Evolutionary conservation across 2,888 invertebrate genomes (phyloP).

Genomic region (Nephrotoma appendiculata): DNA sequence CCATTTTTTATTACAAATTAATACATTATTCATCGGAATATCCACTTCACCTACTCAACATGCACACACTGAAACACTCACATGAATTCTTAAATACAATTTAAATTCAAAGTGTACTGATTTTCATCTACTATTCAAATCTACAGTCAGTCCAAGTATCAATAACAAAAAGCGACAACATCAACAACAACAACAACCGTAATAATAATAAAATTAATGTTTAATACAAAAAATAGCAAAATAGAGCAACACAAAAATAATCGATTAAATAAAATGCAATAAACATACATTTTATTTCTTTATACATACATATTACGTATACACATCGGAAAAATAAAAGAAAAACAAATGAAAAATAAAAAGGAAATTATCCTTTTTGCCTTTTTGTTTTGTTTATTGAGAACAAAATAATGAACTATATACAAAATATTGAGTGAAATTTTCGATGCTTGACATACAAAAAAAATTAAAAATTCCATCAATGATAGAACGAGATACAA

Average conservation of each 20-base stretch:
- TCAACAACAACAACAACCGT: not conserved
- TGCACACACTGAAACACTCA: not conserved
- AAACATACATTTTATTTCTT: constrained; percentile 2
- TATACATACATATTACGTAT: not conserved
- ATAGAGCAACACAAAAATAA: not conserved
- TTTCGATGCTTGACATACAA: not conserved
- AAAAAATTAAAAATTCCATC: not conserved
- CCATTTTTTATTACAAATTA: not conserved
- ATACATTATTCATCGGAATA: not conserved
- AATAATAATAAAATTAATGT: not conserved
- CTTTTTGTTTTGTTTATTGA: not conserved
- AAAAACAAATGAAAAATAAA: not conserved
- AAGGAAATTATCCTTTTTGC: not conserved
- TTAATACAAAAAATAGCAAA: not conserved
- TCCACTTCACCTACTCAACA: not conserved
- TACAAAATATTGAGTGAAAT: not conserved
- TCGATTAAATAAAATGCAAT: constrained; percentile 3
- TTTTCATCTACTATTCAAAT: not conserved
- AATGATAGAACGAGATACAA: not conserved
- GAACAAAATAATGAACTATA: not conserved
- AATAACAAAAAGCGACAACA: not conserved
- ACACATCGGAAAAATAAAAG: not conserved
- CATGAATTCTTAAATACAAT: not conserved
- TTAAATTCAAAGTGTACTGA: not conserved
- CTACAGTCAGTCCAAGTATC: not conserved